phyloP scores from a whole-genome alignment of 2,113 vertebrate species.

The Alethe diademata region DNA sequence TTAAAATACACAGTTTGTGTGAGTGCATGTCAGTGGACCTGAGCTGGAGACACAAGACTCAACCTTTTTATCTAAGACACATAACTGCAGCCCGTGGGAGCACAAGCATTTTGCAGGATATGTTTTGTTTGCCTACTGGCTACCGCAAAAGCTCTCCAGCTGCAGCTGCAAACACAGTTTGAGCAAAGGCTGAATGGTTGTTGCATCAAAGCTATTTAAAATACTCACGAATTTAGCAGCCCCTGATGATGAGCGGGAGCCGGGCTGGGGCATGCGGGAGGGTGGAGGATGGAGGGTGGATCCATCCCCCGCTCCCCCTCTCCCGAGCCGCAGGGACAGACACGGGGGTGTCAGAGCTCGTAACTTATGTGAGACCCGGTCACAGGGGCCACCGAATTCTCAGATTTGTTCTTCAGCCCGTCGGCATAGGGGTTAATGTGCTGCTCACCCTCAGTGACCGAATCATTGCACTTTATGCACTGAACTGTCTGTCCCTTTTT shows the following conservation, averaged over 20 bases:
- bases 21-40: not conserved
- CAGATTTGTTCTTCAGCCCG: not conserved
- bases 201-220: not conserved
- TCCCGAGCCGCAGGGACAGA: not conserved
- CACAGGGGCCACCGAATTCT: not conserved
- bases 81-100: not conserved
- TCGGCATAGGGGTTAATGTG: not conserved
- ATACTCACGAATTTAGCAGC: not conserved
- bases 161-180: accelerated
- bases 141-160: not conserved
- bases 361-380: not conserved
- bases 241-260: accelerated
- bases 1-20: not conserved
- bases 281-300: not conserved
- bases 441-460: not conserved
- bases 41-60: not conserved
- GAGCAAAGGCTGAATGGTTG: not conserved
- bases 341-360: not conserved
- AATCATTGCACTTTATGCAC: not conserved
- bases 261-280: accelerated
- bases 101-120: not conserved
- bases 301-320: accelerated
- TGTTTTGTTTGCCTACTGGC: not conserved
- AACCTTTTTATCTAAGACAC: not conserved
- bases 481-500: not conserved